Evolutionary conservation across 2,797 vertebrate genomes (phyloP).

Genomic region (Pagetopsis macropterus): DNA sequence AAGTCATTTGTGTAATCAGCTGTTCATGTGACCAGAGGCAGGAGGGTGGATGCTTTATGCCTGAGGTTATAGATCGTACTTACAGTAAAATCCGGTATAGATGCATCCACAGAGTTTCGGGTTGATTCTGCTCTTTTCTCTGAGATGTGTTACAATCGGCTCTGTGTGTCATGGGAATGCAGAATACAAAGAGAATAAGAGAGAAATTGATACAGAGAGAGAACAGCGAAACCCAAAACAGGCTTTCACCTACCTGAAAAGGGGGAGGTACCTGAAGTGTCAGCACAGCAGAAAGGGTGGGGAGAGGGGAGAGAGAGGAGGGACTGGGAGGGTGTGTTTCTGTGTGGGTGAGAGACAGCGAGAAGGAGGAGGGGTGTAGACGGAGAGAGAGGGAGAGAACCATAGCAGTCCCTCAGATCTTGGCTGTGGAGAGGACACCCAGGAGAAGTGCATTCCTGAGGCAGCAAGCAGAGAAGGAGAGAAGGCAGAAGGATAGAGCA

Average conservation of each 20-base stretch:
- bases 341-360: constrained; percentile 74
- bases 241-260: constrained; percentile 76
- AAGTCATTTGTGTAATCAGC: constrained; percentile 80
- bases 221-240: constrained; percentile 41
- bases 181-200: constrained; percentile 12
- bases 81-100: constrained; percentile 23
- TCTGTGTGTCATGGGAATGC: constrained; percentile 15
- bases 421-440: constrained; percentile 73
- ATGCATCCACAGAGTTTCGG: constrained; percentile 15
- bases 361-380: constrained; percentile 70
- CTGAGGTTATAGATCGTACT: constrained; percentile 51
- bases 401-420: constrained; percentile 72
- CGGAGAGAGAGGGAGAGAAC: constrained; percentile 38
- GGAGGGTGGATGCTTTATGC: constrained; percentile 40
- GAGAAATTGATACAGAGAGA: constrained; percentile 43
- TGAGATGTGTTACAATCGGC: background rate
- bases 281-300: constrained; percentile 69
- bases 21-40: constrained; percentile 70
- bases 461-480: constrained; percentile 51
- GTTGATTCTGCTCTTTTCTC: constrained; percentile 12
- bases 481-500: constrained; percentile 33
- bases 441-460: constrained; percentile 81
- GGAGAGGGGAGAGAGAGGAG: constrained; percentile 37
- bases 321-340: constrained; percentile 76
- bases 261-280: constrained; percentile 74